phyloP scores from a whole-genome alignment of 1,140 invertebrate species.

The Bombus difficillimus region DNA sequence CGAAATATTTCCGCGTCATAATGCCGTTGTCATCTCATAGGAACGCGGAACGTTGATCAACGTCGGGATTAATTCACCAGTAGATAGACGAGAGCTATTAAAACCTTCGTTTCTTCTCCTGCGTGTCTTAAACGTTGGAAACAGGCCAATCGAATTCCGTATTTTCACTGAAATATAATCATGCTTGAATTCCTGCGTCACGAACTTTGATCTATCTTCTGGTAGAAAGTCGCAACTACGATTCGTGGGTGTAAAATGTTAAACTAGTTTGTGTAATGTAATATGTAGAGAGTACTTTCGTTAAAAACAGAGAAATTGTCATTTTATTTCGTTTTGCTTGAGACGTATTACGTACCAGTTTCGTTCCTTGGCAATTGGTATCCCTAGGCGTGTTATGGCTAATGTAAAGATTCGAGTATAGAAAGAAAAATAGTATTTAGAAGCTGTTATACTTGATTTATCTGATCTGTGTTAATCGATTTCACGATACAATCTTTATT shows the following conservation, averaged over 20 bases:
- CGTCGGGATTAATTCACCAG: constrained; percentile 36
- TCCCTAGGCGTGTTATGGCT: too few species aligned
- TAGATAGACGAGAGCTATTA: constrained; percentile 1
- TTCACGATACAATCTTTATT: neutral
- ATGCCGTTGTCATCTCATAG: neutral
- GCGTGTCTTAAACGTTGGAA: neutral
- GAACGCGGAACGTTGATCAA: constrained; percentile 42
- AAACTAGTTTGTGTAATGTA: neutral
- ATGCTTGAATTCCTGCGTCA: neutral
- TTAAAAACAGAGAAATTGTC: neutral
- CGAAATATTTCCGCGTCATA: constrained; percentile 31
- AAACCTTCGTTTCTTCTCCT: constrained; percentile 1
- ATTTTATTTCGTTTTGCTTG: neutral
- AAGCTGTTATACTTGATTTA: neutral
- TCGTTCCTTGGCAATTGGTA: too few species aligned
- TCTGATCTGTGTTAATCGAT: neutral
- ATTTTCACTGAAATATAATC: neutral
- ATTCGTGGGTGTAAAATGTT: neutral
- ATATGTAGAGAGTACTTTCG: neutral
- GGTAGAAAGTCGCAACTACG: constrained; percentile 2
- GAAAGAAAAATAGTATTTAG: too few species aligned
- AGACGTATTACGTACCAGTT: neutral
- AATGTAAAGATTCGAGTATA: too few species aligned
- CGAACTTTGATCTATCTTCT: neutral
- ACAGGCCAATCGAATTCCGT: constrained; percentile 31